These are phyloP conservation scores for Caenorhabditis sp. DNA, from an alignment of 2,888 invertebrate species.

Conservation along the genomic window DNA sequence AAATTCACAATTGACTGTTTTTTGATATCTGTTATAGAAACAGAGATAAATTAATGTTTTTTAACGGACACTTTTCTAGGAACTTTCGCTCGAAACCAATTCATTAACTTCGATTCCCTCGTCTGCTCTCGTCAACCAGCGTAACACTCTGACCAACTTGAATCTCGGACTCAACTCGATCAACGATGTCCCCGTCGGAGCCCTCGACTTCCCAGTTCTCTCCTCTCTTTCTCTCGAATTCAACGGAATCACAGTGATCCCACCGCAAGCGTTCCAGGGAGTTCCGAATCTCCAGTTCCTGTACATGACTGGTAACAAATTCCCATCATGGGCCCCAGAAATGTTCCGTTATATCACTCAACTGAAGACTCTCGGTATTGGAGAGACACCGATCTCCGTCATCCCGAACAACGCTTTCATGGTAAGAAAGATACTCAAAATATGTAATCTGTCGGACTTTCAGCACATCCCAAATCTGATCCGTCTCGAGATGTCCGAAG, in stretches of 20 bases:
- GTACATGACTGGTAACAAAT: conserved; percentile 83
- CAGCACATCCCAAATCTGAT: conserved; percentile 82
- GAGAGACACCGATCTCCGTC: conserved; percentile 83
- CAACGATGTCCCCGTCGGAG: conserved; percentile 81
- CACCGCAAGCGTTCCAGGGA: conserved; percentile 82
- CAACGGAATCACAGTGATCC: conserved; percentile 82
- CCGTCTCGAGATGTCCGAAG: conserved; percentile 83
- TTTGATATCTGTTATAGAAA: no score
- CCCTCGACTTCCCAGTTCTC: conserved; percentile 82
- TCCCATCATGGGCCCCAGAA: conserved; percentile 81
- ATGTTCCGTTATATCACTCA: conserved; percentile 83
- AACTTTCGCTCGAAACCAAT: conserved; percentile 83
- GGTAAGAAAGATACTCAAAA: conserved; percentile 56
- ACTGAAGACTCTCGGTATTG: conserved; percentile 82
- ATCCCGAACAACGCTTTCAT: conserved; percentile 83
- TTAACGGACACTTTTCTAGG: conserved; percentile 66
- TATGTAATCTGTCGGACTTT: neutral
- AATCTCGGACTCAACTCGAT: conserved; percentile 82
- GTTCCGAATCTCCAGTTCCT: conserved; percentile 82
- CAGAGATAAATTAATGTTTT: no score
- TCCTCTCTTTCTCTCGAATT: conserved; percentile 83
- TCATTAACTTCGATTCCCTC: conserved; percentile 80
- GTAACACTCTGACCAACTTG: conserved; percentile 80
- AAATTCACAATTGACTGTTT: no score
- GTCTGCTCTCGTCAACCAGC: conserved; percentile 78